A percentile compares a stretch with the other conserved stretches of the same genome.
phyloP scores from a whole-genome alignment of 1,140 invertebrate species.

The Thaumetopoea pityocampa region DNA sequence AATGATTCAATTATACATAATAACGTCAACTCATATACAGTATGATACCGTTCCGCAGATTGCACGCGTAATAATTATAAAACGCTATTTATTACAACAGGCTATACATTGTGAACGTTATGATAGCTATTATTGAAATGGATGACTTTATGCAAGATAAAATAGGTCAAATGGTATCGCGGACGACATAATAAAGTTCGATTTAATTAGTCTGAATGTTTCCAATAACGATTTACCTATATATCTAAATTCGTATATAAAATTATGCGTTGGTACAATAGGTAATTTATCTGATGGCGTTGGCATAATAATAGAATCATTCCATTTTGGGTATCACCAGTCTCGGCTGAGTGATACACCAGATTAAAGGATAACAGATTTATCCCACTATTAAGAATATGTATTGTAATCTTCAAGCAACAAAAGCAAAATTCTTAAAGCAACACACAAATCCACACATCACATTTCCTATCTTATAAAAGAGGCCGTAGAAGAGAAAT shows the following conservation, averaged over 20 bases:
- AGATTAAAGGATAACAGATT: too few relatives aligned
- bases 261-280: too few relatives aligned
- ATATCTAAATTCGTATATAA: constrained; percentile 9
- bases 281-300: too few relatives aligned
- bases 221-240: constrained; percentile 49
- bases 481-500: too few relatives aligned
- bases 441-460: too few relatives aligned
- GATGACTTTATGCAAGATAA: constrained; percentile 68
- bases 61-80: constrained; percentile 42
- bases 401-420: too few relatives aligned
- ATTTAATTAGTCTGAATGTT: constrained; percentile 71
- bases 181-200: constrained; percentile 60
- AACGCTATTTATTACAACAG: constrained; percentile 49
- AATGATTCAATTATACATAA: constrained; percentile 37
- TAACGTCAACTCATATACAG: constrained; percentile 29
- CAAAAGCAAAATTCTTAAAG: too few relatives aligned
- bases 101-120: constrained; percentile 53
- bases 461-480: too few relatives aligned
- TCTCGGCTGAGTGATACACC: too few relatives aligned
- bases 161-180: constrained; percentile 59
- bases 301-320: too few relatives aligned
- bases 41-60: constrained; percentile 40
- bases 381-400: too few relatives aligned
- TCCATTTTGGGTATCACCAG: too few relatives aligned
- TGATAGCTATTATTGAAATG: constrained; percentile 67